Evolutionary conservation across 92 coral and sea anemone genomes (phyloP).

Genomic region (Nematostella vectensis): DNA sequence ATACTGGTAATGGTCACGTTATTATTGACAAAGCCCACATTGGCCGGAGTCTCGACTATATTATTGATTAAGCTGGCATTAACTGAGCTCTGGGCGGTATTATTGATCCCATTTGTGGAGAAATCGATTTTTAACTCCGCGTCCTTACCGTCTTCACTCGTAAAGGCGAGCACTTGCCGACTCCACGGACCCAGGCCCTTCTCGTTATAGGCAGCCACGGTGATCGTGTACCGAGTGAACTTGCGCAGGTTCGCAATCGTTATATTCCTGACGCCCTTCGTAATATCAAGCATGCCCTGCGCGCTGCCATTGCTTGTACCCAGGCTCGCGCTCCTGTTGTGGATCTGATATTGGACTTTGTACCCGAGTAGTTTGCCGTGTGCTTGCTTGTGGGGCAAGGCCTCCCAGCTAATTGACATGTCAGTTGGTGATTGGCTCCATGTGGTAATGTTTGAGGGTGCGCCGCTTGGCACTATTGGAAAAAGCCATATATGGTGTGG

Average conservation of each 20-base stretch:
- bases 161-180: slow-evolving; percentile 5
- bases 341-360: slow-evolving; percentile 10
- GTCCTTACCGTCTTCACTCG: slow-evolving; percentile 42
- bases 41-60: no score
- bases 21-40: no score
- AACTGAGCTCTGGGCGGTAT: no score
- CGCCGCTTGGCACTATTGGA: slow-evolving; percentile 29
- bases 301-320: neutral
- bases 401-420: slow-evolving; percentile 32
- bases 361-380: slow-evolving; percentile 35
- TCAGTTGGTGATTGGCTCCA: slow-evolving; percentile 12
- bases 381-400: slow-evolving; percentile 7
- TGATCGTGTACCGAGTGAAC: slow-evolving; percentile 16
- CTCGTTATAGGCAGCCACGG: slow-evolving; percentile 24
- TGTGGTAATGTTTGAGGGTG: slow-evolving; percentile 29
- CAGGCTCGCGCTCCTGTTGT: slow-evolving; percentile 6
- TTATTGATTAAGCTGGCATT: no score
- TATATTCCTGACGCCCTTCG: neutral
- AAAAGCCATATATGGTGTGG: no score
- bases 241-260: slow-evolving; percentile 10
- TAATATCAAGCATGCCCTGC: neutral
- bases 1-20: no score
- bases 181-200: slow-evolving; percentile 33
- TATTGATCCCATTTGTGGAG: no score
- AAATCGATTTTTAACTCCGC: no score